Evolutionary conservation across 2,888 invertebrate species (phyloP).

Genomic region (Criorhina ranunculi): DNA sequence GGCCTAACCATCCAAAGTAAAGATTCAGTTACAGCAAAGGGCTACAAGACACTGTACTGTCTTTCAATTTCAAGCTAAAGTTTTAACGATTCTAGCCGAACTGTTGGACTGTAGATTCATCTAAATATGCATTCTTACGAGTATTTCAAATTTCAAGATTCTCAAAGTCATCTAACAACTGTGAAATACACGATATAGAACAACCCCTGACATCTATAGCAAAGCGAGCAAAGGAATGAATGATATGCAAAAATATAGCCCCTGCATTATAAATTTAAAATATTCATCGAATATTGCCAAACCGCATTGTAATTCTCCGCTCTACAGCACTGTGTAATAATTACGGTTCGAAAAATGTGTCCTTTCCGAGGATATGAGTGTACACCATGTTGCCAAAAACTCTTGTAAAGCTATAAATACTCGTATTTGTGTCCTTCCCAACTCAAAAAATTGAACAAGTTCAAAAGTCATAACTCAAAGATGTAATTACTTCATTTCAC

Average conservation of each 20-base stretch:
- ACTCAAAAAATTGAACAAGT: conserved; percentile 30
- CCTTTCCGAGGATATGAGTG: conserved; percentile 17
- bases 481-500: conserved; percentile 67
- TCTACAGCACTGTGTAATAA: conserved; percentile 14
- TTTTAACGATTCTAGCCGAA: too few species aligned
- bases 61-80: too few species aligned
- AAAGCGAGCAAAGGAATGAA: neutral
- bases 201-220: neutral
- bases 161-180: too few species aligned
- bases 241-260: neutral
- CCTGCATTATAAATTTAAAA: neutral
- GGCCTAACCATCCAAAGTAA: too few species aligned
- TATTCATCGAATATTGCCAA: conserved; percentile 2
- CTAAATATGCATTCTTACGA: too few species aligned
- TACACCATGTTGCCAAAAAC: conserved; percentile 34
- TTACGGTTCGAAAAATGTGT: conserved; percentile 29
- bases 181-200: neutral
- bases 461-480: conserved; percentile 64
- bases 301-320: conserved; percentile 30
- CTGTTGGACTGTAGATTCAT: too few species aligned
- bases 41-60: too few species aligned
- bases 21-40: too few species aligned
- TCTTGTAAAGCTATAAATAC: conserved; percentile 47
- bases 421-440: conserved; percentile 10
- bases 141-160: too few species aligned